These are phyloP conservation scores for Illadopsis cleaveri DNA, from an alignment of 2,113 vertebrate genomes.

Conservation along the genomic window DNA sequence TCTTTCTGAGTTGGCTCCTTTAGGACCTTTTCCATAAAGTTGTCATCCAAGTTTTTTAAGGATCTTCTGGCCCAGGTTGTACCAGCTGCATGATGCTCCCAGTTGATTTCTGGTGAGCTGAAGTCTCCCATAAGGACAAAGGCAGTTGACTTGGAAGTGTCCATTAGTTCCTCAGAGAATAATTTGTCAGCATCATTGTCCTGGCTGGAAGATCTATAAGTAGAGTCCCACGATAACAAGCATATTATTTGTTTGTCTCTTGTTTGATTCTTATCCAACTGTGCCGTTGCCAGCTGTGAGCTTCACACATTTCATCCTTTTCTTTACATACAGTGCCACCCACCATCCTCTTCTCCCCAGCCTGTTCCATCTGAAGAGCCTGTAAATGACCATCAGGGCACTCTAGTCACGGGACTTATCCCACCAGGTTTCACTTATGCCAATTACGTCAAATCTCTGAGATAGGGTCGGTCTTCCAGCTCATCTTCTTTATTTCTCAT, in stretches of 20 bases:
- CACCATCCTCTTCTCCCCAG: not conserved
- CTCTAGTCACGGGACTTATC: not conserved
- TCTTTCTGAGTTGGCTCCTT: too few species aligned
- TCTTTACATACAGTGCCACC: not conserved
- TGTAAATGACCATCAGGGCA: accelerated
- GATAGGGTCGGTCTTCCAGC: not conserved
- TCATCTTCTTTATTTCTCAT: not conserved
- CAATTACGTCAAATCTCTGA: not conserved
- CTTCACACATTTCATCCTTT: not conserved
- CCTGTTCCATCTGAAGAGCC: not conserved
- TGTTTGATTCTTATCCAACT: not conserved
- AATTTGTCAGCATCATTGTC: not conserved
- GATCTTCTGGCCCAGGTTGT: not conserved
- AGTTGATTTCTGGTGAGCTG: not conserved
- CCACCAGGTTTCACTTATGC: not conserved
- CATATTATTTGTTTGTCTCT: not conserved
- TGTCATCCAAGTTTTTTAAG: not conserved
- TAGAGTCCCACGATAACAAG: accelerated
- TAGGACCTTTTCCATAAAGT: not conserved
- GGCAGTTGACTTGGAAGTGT: not conserved
- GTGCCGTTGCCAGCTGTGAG: not conserved
- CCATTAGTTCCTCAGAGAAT: not conserved
- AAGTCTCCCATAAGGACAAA: not conserved
- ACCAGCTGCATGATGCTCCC: not conserved
- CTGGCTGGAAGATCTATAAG: not conserved